These are phyloP conservation scores for Stichopus horrens DNA, from an alignment of 53 echinoderm and acorn worm species.

Conservation along the genomic window DNA sequence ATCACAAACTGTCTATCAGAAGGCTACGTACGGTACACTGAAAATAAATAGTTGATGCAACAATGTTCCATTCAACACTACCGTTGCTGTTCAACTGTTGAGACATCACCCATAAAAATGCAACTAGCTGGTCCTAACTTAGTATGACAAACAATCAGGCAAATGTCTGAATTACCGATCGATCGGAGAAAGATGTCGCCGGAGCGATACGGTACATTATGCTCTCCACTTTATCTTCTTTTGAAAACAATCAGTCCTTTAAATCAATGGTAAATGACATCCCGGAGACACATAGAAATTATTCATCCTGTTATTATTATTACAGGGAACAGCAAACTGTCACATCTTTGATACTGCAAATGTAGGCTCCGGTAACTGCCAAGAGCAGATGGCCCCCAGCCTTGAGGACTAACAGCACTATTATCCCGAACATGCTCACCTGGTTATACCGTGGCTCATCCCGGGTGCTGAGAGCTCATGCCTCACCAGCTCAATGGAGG, in stretches of 20 bases:
- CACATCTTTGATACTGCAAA: neutral
- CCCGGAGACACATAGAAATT: neutral
- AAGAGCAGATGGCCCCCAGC: neutral
- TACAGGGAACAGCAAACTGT: neutral
- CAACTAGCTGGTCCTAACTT: too few species aligned
- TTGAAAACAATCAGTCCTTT: neutral
- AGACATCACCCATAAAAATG: too few species aligned
- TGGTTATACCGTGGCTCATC: neutral
- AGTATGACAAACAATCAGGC: too few species aligned
- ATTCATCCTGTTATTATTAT: neutral
- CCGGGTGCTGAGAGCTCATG: neutral
- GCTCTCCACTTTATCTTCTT: neutral
- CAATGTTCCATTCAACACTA: too few species aligned
- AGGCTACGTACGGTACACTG: too few species aligned
- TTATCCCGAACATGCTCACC: neutral
- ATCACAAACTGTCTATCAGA: too few species aligned
- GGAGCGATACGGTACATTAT: neutral
- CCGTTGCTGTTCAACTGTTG: too few species aligned
- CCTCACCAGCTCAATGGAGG: neutral
- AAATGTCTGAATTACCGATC: too few species aligned
- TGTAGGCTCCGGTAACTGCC: neutral
- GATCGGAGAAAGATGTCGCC: too few species aligned
- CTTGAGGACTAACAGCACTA: neutral
- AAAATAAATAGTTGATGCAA: too few species aligned
- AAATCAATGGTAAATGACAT: slow-evolving; percentile 10